Base-by-base conservation (phyloP, 1,140 invertebrate genomes). In the Tyrophagus putrescentiae region DNA sequence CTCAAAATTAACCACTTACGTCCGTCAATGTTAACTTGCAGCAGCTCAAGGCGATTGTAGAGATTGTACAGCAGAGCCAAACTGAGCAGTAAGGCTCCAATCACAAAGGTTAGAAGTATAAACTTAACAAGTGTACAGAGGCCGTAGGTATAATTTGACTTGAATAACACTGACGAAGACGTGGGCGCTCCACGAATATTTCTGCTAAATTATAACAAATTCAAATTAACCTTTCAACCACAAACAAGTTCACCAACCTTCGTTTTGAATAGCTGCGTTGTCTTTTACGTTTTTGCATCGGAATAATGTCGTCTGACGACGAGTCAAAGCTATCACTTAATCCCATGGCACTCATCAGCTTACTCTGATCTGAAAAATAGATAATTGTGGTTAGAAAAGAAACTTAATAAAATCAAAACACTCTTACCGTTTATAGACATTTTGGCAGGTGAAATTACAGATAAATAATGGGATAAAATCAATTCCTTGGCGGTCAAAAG, bases 251-350 rank as follows among this genome's bases (percentile, higher is more conserved):
- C 32, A 57, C 23, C 13, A 39, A 57, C 56, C 31, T 57, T 57
- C 25, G 13, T 57, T 25, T 57, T 39, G 56, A 18, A 57, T 27
- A 57, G 9, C 33, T 44, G 2, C 33, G 2, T 33, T 32, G 21
- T 33, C 21, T 7, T 57, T 50, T 57, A 5, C n/a, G 45, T 56
- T 39, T 41, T 42, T 57, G 56, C 56, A 57, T 57, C 21, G 56
- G 56, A 13, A 57, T 57, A 42, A 57, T 25, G 31, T 39, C 36
- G 23, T 57, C 54, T 11, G 5, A 11, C 2, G 56, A 57, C 21
- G 56, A 57, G 44, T 57, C 56, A 11, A 42, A 48, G 25, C 32
- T 42, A 42, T 39, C 56, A 44, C 34, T 16, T n/a, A 39, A 11
- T 25, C 56, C 56, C 18, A 48, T 42, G 3, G 32, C 45, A 57